These are phyloP conservation scores for Perca flavescens DNA, from an alignment of 2,113 vertebrate species.

Conservation along the genomic window DNA sequence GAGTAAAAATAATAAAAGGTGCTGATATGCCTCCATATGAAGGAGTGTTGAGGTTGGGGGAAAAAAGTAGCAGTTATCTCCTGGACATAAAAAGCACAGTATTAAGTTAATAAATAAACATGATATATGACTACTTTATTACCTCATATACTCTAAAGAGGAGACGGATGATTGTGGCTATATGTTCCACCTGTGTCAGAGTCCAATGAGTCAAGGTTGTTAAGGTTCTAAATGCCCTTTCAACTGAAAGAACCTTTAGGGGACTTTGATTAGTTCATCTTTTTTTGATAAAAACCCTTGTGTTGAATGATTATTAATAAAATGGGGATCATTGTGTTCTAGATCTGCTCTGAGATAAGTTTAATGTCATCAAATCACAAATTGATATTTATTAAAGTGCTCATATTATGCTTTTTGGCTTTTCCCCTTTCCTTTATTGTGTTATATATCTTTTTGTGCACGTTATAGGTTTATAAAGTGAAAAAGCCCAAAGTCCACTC, in stretches of 20 bases:
- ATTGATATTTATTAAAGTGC: neutral
- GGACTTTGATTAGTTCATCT: slow-evolving; percentile 1
- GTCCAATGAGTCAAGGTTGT: neutral
- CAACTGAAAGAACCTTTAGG: neutral
- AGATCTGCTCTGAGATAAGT: neutral
- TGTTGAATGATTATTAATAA: neutral
- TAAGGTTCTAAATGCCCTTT: neutral
- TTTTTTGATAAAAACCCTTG: neutral
- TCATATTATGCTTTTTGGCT: no score
- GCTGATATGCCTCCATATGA: no score
- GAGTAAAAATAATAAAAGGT: no score
- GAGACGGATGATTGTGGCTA: neutral
- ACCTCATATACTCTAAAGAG: neutral
- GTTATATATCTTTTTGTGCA: no score
- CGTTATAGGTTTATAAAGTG: no score
- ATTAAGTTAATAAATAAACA: neutral
- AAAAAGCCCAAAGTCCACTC: no score
- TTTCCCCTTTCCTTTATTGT: no score
- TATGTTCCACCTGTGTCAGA: neutral
- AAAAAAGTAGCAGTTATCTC: no score
- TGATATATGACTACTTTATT: neutral
- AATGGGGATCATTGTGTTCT: no score
- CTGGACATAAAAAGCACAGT: neutral
- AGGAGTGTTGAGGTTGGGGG: no score
- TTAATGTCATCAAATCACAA: neutral